phyloP scores from a whole-genome alignment of 2,888 invertebrate species.

The Julus scanicus region DNA sequence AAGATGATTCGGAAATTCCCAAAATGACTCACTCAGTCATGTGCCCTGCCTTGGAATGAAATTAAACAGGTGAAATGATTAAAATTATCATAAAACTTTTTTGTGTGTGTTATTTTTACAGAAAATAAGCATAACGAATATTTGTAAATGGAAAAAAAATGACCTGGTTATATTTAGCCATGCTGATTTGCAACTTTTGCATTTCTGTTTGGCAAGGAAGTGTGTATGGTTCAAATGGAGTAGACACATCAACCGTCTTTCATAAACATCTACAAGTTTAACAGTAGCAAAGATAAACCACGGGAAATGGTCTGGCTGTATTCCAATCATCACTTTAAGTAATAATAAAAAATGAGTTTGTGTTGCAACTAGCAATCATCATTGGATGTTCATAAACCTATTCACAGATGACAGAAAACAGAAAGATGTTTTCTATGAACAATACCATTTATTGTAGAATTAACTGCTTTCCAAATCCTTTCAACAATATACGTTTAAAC shows the following conservation, averaged over 20 bases:
- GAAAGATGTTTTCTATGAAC: background rate
- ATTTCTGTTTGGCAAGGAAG: constrained; percentile 37
- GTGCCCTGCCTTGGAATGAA: background rate
- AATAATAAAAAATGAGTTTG: background rate
- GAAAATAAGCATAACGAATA: background rate
- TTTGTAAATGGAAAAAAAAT: background rate
- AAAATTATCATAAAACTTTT: background rate
- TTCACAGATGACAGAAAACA: background rate
- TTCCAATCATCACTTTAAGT: background rate
- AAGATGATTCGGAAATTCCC: background rate
- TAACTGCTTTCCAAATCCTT: background rate
- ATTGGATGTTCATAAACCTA: constrained; percentile 4
- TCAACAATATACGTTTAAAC: background rate
- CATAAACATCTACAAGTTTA: background rate
- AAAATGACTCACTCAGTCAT: background rate
- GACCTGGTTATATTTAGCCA: background rate
- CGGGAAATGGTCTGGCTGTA: constrained; percentile 12
- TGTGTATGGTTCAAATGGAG: background rate
- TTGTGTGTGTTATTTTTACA: background rate
- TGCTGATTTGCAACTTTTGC: constrained; percentile 23
- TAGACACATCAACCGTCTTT: background rate
- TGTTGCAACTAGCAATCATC: background rate
- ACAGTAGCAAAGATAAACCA: background rate
- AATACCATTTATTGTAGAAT: background rate
- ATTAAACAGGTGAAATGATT: background rate